Evolutionary conservation across 2,797 vertebrate genomes (phyloP), one percentile per base, ranked within the genome.

Genomic region (Babyrousa celebensis): DNA sequence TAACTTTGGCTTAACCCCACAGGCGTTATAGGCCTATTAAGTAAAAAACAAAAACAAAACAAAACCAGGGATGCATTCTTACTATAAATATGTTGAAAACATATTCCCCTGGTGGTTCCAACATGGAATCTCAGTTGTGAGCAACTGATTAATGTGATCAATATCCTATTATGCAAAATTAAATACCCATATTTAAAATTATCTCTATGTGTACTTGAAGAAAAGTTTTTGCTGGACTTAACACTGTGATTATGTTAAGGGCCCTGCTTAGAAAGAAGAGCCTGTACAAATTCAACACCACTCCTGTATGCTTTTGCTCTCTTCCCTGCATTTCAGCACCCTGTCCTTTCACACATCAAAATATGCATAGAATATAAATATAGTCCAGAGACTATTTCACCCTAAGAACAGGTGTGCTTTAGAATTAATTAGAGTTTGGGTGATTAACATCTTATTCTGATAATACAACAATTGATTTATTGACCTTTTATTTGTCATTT

Each of bases 401-500:
- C 14, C 54, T 40, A 56, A 68, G 23, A 67, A 52, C 25, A 92
- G 23, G 29, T 23, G 48, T n/a, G 21, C 32, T 27, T 89, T 62
- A 63, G 36, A 78, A 92, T 87, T 91, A 91, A 92, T 78, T 32
- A 62, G 36, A 79, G 5, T 62, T 65, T 74, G 84, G 56, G 43
- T 21, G 74, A 68, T 71, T 94, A 92, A 68, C 75, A 62, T 36
- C 36, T 89, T 32, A 87, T 92, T 52, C 40, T 79, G 71, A 72
- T 95, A 78, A 67, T 60, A 65, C 12, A 67, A 67, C 78, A 79
- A 32, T 67, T 80, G 62, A 96, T 85, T 90, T 89, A 96, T 48
- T 95, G 63, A 87, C 7, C 27, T 83, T 84, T 95, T 74, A 79
- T 70, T 93, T 83, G 71, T 84, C 79, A 68, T 84, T 96, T 75